These are phyloP conservation scores for Ochropleura leucogaster DNA, from an alignment of 2,888 invertebrate species.

Conservation along the genomic window DNA sequence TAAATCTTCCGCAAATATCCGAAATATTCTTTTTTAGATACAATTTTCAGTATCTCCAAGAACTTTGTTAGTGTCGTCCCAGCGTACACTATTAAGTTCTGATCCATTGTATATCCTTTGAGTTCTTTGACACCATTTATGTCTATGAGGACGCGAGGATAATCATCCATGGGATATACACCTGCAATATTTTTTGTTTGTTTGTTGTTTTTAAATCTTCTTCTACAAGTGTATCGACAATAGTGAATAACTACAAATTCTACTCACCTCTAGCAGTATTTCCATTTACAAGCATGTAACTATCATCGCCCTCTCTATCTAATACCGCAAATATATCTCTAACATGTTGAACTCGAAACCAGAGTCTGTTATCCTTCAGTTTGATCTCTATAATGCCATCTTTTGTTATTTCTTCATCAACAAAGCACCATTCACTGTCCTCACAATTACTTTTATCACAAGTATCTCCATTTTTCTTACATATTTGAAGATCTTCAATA, in stretches of 20 bases:
- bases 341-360: conserved; percentile 88
- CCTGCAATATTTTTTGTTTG: conserved; percentile 77
- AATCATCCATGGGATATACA: conserved; percentile 78
- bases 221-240: not conserved
- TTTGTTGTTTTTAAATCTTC: too few relatives aligned
- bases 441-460: conserved; percentile 78
- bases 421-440: conserved; percentile 74
- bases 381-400: conserved; percentile 72
- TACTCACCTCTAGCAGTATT: conserved; percentile 94
- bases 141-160: conserved; percentile 90
- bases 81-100: conserved; percentile 88
- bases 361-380: conserved; percentile 77
- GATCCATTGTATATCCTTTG: conserved; percentile 78
- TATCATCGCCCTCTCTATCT: conserved; percentile 75
- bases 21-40: conserved; percentile 81
- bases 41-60: conserved; percentile 82
- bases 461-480: conserved; percentile 68
- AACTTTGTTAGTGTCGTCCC: conserved; percentile 89
- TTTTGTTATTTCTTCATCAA: conserved; percentile 55
- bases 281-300: conserved; percentile 93
- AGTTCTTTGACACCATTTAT: conserved; percentile 91
- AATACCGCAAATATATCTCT: conserved; percentile 88
- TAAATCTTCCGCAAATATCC: conserved; percentile 90
- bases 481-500: conserved; percentile 81
- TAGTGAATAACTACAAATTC: not conserved